phyloP scores from a whole-genome alignment of 2,888 invertebrate species.

The Rotaria socialis region DNA sequence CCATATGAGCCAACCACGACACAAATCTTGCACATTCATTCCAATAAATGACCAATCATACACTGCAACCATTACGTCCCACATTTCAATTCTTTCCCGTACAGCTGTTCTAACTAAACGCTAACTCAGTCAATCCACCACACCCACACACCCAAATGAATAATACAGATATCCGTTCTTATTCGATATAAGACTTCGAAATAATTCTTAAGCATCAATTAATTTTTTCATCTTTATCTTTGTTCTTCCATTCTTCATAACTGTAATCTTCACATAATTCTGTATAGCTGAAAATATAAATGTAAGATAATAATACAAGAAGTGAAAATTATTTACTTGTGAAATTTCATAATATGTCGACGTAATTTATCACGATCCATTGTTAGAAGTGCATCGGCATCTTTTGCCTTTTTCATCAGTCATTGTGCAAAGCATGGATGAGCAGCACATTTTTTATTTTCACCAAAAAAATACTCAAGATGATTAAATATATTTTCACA shows the following conservation, averaged over 20 bases:
- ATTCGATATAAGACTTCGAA: neutral
- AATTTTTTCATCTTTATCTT: neutral
- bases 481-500: slow-evolving; percentile 1
- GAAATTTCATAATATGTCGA: neutral
- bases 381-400: neutral
- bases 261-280: neutral
- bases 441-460: neutral
- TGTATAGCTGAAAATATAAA: neutral
- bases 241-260: neutral
- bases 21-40: no score
- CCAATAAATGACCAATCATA: no score
- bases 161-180: neutral
- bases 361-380: neutral
- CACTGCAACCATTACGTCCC: no score
- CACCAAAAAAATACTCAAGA: slow-evolving; percentile 5
- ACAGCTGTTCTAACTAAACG: no score
- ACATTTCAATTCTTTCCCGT: no score
- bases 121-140: no score
- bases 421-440: slow-evolving; percentile 4
- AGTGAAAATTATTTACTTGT: neutral
- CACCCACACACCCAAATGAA: no score
- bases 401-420: neutral
- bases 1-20: no score
- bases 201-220: neutral
- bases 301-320: neutral